These are phyloP conservation scores for Lithodes maja DNA, from an alignment of 2,888 invertebrate genomes.

Conservation along the genomic window DNA sequence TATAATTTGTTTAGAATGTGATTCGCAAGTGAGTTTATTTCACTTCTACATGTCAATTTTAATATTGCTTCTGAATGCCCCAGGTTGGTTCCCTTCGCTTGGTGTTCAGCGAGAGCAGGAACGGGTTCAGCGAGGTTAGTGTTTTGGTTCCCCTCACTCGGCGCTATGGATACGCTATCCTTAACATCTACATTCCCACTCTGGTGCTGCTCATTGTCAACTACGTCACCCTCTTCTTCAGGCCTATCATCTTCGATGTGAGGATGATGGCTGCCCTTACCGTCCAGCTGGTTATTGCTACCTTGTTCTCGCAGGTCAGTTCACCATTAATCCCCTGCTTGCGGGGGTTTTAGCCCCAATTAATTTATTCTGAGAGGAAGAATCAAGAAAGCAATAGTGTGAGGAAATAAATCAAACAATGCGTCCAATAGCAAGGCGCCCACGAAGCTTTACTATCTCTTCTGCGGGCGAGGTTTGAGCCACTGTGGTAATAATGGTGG, in stretches of 20 bases:
- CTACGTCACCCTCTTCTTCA: constrained; percentile 56
- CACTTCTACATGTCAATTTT: no score
- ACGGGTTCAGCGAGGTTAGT: constrained; percentile 55
- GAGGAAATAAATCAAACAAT: no score
- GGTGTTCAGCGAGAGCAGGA: constrained; percentile 10
- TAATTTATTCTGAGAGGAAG: no score
- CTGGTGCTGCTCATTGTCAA: constrained; percentile 66
- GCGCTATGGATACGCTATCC: constrained; percentile 64
- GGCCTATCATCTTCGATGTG: constrained; percentile 48
- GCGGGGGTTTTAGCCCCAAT: no score
- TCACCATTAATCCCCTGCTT: no score
- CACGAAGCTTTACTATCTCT: no score
- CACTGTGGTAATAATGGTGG: no score
- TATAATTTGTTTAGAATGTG: no score
- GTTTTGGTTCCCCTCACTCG: constrained; percentile 53
- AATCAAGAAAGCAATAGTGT: no score
- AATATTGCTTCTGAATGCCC: neutral
- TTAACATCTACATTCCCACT: constrained; percentile 69
- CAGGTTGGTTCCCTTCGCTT: neutral
- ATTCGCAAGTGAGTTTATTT: no score
- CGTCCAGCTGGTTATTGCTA: constrained; percentile 57
- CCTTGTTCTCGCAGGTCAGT: constrained; percentile 54
- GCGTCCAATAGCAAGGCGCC: no score
- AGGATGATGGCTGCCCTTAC: constrained; percentile 58
- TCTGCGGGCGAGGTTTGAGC: no score